phyloP scores from a whole-genome alignment of 2,888 invertebrate species.

The Thalpophila matura region DNA sequence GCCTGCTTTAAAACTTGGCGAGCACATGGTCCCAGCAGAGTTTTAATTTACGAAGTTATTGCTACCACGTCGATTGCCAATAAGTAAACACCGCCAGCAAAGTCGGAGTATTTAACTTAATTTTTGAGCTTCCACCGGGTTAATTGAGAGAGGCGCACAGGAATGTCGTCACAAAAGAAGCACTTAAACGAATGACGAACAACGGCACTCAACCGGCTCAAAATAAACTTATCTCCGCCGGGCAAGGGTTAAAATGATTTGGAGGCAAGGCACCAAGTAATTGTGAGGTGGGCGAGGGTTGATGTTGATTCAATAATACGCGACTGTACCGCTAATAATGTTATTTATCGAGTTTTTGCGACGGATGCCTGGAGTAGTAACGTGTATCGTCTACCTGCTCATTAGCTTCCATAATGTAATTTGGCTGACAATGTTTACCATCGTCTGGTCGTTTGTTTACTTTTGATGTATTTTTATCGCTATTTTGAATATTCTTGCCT shows the following conservation, averaged over 20 bases:
- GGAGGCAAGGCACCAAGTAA: constrained; percentile 80
- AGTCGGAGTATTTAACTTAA: constrained; percentile 90
- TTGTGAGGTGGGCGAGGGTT: constrained; percentile 84
- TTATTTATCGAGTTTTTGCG: constrained; percentile 86
- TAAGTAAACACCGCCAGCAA: constrained; percentile 85
- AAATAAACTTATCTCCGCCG: constrained; percentile 89
- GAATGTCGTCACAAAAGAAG: constrained; percentile 90
- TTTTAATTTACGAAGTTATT: constrained; percentile 85
- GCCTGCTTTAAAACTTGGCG: constrained; percentile 61
- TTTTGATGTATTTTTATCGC: neutral
- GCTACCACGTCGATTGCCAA: constrained; percentile 82
- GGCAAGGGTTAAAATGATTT: constrained; percentile 90
- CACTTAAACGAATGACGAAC: constrained; percentile 86
- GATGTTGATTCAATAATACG: constrained; percentile 86
- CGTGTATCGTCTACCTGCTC: constrained; percentile 29
- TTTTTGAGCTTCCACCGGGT: constrained; percentile 88
- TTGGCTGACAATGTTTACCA: constrained; percentile 36
- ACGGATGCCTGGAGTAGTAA: constrained; percentile 66
- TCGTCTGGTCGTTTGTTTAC: constrained; percentile 23
- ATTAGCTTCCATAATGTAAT: constrained; percentile 49
- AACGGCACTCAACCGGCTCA: constrained; percentile 86
- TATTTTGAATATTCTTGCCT: neutral
- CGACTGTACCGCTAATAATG: constrained; percentile 82
- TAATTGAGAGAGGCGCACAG: constrained; percentile 87
- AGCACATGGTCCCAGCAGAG: constrained; percentile 72